These are phyloP conservation scores for Watsonalla binaria DNA, from an alignment of 2,888 invertebrate species.

Conservation along the genomic window DNA sequence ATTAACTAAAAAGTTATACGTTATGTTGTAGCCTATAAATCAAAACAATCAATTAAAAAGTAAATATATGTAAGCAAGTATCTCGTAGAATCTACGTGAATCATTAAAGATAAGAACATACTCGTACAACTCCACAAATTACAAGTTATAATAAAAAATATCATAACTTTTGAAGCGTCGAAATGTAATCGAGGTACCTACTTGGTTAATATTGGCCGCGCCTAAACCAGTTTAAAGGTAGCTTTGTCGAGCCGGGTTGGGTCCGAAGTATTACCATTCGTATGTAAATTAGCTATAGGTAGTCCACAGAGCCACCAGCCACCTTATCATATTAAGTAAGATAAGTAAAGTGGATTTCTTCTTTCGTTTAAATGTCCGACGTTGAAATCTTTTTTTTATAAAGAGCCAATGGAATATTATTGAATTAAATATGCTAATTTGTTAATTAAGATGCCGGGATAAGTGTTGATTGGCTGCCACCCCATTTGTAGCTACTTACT, in stretches of 20 bases:
- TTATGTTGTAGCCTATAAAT: too few species aligned
- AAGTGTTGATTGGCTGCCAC: neutral
- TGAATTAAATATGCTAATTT: neutral
- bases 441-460: constrained; percentile 1
- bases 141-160: neutral
- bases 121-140: neutral
- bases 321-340: constrained; percentile 59
- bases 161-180: neutral
- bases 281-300: constrained; percentile 62
- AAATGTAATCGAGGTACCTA: neutral
- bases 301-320: constrained; percentile 51
- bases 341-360: constrained; percentile 53
- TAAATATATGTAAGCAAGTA: neutral
- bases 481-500: neutral
- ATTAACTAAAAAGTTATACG: too few species aligned
- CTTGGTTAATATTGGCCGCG: constrained; percentile 9
- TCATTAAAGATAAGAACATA: too few species aligned
- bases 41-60: too few species aligned
- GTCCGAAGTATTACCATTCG: constrained; percentile 69
- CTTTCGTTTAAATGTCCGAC: constrained; percentile 24
- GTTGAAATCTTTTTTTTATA: constrained; percentile 6
- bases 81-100: neutral
- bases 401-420: constrained; percentile 6
- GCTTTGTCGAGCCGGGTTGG: constrained; percentile 26
- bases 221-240: constrained; percentile 33